phyloP scores from a whole-genome alignment of 2,797 vertebrate species.

The Nyctibius grandis region DNA sequence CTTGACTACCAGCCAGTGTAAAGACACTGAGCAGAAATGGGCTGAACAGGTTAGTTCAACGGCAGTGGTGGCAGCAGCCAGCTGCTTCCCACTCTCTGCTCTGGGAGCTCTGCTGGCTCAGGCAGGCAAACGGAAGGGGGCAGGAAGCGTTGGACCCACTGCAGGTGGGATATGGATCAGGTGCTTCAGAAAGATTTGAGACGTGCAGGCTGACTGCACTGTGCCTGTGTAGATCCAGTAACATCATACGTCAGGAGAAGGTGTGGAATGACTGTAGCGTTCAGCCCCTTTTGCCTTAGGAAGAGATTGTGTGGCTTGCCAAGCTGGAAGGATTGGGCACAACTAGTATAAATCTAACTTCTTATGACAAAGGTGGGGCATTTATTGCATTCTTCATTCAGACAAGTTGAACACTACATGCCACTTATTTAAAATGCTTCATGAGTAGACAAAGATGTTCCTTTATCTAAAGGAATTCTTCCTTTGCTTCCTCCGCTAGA shows the following conservation, averaged over 20 bases:
- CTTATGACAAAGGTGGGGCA: neutral
- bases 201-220: neutral
- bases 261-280: neutral
- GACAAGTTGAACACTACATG: neutral
- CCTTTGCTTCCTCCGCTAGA: neutral
- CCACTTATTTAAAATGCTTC: neutral
- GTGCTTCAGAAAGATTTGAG: neutral
- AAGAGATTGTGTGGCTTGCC: neutral
- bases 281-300: neutral
- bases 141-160: neutral
- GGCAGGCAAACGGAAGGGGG: neutral
- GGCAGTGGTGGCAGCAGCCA: neutral
- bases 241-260: neutral
- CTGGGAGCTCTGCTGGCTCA: neutral
- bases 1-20: neutral
- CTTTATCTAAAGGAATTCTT: neutral
- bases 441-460: neutral
- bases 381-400: neutral
- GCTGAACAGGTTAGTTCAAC: neutral
- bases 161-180: accelerated
- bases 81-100: neutral
- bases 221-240: neutral
- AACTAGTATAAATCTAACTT: neutral
- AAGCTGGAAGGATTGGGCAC: neutral
- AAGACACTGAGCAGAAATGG: neutral